Evolutionary conservation across 2,797 vertebrate species (phyloP).

Genomic region (Rhinophrynus dorsalis): DNA sequence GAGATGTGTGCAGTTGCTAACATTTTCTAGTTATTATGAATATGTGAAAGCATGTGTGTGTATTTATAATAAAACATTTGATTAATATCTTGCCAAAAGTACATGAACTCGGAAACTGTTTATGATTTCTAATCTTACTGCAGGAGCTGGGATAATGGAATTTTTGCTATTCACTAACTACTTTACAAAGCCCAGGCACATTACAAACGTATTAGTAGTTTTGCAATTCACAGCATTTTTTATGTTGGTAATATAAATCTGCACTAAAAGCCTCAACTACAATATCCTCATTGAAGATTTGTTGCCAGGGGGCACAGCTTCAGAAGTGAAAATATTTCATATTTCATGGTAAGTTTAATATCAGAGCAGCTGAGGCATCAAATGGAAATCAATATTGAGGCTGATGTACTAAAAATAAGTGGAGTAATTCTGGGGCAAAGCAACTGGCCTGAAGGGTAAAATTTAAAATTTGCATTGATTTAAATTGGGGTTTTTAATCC

Average conservation of each 20-base stretch:
- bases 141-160: not conserved
- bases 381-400: constrained; percentile 4
- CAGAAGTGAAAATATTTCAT: constrained; percentile 14
- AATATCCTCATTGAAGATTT: constrained; percentile 5
- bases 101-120: not conserved
- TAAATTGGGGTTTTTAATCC: no score
- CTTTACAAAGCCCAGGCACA: constrained; percentile 3
- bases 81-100: no score
- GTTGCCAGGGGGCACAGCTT: constrained; percentile 10
- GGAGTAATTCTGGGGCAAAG: no score
- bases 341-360: constrained; percentile 1
- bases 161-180: not conserved
- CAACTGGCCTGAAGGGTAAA: no score
- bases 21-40: no score
- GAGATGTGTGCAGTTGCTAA: no score
- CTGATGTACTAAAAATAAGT: no score
- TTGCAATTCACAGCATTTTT: constrained; percentile 12
- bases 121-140: constrained; percentile 9
- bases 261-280: not conserved
- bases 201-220: constrained; percentile 13
- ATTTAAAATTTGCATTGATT: no score
- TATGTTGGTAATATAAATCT: constrained; percentile 7
- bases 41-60: no score
- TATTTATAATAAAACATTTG: no score
- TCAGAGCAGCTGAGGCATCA: not conserved